Base-by-base conservation (phyloP, 2,113 vertebrate genomes). In the Sialia sialis region DNA sequence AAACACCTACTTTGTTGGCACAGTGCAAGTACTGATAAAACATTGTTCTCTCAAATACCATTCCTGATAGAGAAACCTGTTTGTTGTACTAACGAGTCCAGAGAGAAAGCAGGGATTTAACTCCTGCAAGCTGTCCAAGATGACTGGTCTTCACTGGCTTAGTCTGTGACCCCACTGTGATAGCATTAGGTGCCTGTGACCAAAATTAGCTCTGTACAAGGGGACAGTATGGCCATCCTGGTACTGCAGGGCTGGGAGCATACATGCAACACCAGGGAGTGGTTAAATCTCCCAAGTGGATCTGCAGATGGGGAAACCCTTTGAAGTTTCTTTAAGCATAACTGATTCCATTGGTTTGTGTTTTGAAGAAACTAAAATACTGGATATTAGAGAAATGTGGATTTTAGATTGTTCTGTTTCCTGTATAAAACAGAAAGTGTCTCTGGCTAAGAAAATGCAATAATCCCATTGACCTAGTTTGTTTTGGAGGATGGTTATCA, bases 1-100 rank as follows among this genome's bases (percentile, higher is more conserved):
- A 95, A 93, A 81, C 84, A 90, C 68, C 52, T 92, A 66, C 55
- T 34, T 81, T 90, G 60, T 78, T 96, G 84, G 83, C 80, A 78
- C 72, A 90, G 9, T 81, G 56, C 89, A 89, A 90, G 66, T 87
- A 39, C 84, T 80, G 80, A 90, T 92, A 93, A 92, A 90, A 70
- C 48, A 67, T 38, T 88, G 41, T 86, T 95, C 56, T 93, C 62
- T 87, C 43, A 84, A 81, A 60, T 34, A 68, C 30, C 43, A n/a
- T 90, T 95, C 67, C 59, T 89, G 62, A 70, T 86, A 67, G 64
- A 60, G 76, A 86, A 90, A 74, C 60, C 64, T 89, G 49, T 75
- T 93, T 78, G 64, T 9, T 89, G 85, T 84, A 55, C 72, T 81
- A 49, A 73, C 55, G 69, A 70, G 17, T 63, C 56, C 52, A 75